These are phyloP conservation scores for Matsumurasca onukii DNA, from an alignment of 1,140 invertebrate genomes.

Conservation along the genomic window DNA sequence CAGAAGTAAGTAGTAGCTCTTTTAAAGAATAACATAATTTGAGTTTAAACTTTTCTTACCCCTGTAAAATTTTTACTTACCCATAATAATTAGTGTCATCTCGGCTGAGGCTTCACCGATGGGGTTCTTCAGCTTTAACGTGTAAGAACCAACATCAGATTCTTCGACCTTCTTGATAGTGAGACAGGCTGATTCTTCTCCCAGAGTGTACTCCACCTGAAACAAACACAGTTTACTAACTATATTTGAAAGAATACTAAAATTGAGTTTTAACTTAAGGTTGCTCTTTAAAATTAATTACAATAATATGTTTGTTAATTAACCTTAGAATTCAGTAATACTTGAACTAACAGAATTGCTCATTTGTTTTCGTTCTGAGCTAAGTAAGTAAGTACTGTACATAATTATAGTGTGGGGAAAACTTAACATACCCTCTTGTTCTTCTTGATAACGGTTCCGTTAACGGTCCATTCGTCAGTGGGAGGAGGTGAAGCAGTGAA, in stretches of 20 bases:
- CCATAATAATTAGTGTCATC: slow-evolving; percentile 68
- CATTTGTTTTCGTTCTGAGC: no score
- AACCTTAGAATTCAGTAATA: no score
- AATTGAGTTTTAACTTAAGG: no score
- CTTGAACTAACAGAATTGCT: no score
- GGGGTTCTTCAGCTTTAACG: slow-evolving; percentile 68
- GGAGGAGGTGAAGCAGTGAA: slow-evolving; percentile 70
- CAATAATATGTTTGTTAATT: no score
- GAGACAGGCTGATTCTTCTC: slow-evolving; percentile 66
- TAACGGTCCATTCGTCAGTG: slow-evolving; percentile 72
- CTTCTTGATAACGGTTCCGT: slow-evolving; percentile 63
- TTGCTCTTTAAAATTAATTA: no score
- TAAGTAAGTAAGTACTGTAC: no score
- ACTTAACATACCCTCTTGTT: slow-evolving; percentile 54
- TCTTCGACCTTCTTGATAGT: slow-evolving; percentile 73
- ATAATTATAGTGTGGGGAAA: no score
- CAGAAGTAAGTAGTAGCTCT: no score
- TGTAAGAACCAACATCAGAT: slow-evolving; percentile 71
- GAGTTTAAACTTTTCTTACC: no score
- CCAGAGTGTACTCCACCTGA: slow-evolving; percentile 54
- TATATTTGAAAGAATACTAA: no score
- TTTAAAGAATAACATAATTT: no score
- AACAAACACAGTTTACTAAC: slow-evolving; percentile 15
- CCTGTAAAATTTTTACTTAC: slow-evolving; percentile 62
- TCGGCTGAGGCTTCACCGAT: slow-evolving; percentile 67